A percentile compares a stretch with the other conserved stretches of the same genome.
These are phyloP conservation scores for Tinea trinotella DNA, from an alignment of 2,888 invertebrate species.

Conservation along the genomic window DNA sequence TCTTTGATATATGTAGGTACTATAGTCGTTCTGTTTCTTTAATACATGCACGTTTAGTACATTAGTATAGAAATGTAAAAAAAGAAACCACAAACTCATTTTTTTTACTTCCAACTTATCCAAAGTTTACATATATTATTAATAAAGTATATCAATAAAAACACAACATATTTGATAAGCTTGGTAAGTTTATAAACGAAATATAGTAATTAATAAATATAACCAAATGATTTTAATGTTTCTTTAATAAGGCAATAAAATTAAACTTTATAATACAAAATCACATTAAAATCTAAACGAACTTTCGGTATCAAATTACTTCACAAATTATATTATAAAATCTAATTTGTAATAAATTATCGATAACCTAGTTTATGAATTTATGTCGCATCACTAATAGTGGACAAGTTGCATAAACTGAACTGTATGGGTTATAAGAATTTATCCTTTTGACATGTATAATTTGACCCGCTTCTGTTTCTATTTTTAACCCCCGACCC, in stretches of 20 bases:
- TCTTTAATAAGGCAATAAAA: background rate
- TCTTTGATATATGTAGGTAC: no score
- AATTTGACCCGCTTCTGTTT: background rate
- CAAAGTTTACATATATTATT: no score
- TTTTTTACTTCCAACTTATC: no score
- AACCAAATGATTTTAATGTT: background rate
- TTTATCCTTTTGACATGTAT: background rate
- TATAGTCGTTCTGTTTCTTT: no score
- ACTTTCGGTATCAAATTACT: conserved; percentile 1
- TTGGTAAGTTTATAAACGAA: no score
- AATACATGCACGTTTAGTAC: no score
- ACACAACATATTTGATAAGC: no score
- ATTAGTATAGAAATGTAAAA: no score
- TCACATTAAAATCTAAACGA: no score
- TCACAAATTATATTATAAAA: background rate
- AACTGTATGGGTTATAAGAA: conserved; percentile 11
- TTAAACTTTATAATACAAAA: background rate
- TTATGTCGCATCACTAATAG: conserved; percentile 12
- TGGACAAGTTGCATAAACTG: conserved; percentile 4
- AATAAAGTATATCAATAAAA: no score
- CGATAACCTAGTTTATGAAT: conserved; percentile 5
- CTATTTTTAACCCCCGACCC: no score
- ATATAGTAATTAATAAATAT: background rate
- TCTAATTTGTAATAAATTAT: background rate
- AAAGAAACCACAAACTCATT: no score